phyloP scores from a whole-genome alignment of 2,797 vertebrate species.

The Rhinella marina region DNA sequence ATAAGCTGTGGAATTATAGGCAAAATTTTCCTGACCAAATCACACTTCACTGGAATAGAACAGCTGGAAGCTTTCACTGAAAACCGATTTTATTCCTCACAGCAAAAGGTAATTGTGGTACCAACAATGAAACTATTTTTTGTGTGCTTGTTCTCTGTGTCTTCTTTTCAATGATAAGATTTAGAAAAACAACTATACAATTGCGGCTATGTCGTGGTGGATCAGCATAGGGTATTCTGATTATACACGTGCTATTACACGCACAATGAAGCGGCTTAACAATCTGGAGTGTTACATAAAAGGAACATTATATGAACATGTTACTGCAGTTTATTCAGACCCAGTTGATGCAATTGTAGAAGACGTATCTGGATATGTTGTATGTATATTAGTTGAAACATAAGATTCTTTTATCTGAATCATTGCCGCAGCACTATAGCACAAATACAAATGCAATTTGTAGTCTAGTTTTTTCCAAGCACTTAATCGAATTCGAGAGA shows the following conservation, averaged over 20 bases:
- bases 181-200: too few relatives aligned
- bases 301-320: background rate
- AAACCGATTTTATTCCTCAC: background rate
- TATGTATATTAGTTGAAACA: background rate
- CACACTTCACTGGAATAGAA: background rate
- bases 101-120: background rate
- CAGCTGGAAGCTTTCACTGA: background rate
- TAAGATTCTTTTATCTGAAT: background rate
- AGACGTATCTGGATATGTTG: background rate
- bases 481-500: conserved; percentile 20
- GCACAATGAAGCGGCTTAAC: background rate
- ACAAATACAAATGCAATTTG: conserved; percentile 20
- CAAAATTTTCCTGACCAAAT: background rate
- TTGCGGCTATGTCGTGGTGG: background rate
- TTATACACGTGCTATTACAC: background rate
- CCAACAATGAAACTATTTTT: background rate
- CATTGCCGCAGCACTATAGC: background rate
- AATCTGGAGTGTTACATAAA: background rate
- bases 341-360: background rate
- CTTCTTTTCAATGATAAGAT: background rate
- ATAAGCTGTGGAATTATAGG: too few relatives aligned
- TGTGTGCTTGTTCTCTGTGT: background rate
- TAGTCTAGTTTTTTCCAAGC: background rate
- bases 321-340: background rate
- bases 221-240: background rate